Base-by-base conservation (phyloP, 1,140 invertebrate species). In the Grapholita molesta region DNA sequence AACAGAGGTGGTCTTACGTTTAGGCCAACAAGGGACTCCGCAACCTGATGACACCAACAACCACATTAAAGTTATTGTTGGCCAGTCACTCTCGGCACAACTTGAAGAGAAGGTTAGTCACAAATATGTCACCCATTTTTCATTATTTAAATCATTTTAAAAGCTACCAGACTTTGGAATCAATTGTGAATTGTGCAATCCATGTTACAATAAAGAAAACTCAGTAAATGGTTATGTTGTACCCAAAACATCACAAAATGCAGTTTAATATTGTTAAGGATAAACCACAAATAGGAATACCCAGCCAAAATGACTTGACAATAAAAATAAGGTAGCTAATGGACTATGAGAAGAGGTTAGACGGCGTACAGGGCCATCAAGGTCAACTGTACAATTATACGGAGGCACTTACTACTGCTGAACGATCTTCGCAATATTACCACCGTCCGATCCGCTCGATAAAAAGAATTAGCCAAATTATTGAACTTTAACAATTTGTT, bases 21-120 rank as follows among this genome's bases (percentile, higher is more conserved):
- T 82, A 21, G 42, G 42, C 42, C 42, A 48, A 87, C 87, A 89
- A 90, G 86, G 89, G 65, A 89, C 79, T 84, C 83, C 87, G 66
- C 71, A 71, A 72, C 85, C 85, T 90, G 78, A 69, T 72, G 69
- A 74, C 67, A 78, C 67, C 75, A 83, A 84, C 80, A 73, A 81
- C 53, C 69, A 67, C 64, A 70, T 52, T 53, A 68, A 48, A 67
- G 61, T 33, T 38, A 42, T 8, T 38, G 2, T 35, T 48, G 42
- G 48, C 55, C 0, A 64, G 30, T n/a, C 9, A 68, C 21, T 32
- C 53, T 52, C 11, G 33, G 3, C 25, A 28, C 32, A 28, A 65
- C 11, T 38, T 6, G 3, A 65, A 25, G 75, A 72, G 70, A 5
- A 69, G 30, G 61, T 30, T 21, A 64, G 53, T 61, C 25, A 61